Evolutionary conservation across 1,140 invertebrate genomes (phyloP).

Genomic region (Aricia agestis): DNA sequence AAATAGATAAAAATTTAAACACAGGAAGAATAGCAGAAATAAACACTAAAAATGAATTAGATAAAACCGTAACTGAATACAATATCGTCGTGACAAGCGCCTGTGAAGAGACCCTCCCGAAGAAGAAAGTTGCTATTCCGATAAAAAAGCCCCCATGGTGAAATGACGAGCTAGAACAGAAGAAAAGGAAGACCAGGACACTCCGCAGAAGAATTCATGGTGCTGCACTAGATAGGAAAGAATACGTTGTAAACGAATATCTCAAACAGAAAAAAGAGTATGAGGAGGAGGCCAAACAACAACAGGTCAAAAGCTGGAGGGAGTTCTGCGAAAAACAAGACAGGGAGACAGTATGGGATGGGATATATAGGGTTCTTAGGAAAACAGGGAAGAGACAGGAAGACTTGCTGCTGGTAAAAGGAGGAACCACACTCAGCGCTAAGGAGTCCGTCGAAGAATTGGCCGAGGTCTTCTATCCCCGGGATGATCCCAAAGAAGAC

Average conservation of each 20-base stretch:
- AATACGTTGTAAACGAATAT: not conserved
- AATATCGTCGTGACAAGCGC: constrained; percentile 11
- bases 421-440: not conserved
- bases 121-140: not conserved
- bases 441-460: not conserved
- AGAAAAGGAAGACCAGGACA: not conserved
- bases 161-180: not conserved
- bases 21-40: constrained; percentile 12
- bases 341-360: constrained; percentile 6
- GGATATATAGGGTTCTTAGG: constrained; percentile 7
- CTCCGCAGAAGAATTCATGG: not conserved
- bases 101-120: constrained; percentile 20
- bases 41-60: constrained; percentile 12
- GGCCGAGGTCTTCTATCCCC: not conserved
- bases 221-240: constrained; percentile 2
- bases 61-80: constrained; percentile 8
- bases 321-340: not conserved
- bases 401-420: not conserved
- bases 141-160: constrained; percentile 6
- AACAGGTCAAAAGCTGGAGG: not conserved
- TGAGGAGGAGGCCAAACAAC: not conserved
- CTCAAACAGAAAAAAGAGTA: constrained; percentile 14
- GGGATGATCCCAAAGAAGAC: not conserved
- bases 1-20: constrained; percentile 5
- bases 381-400: constrained; percentile 11